phyloP scores from a whole-genome alignment of 2,888 invertebrate genomes.

The Andrena dorsata region DNA sequence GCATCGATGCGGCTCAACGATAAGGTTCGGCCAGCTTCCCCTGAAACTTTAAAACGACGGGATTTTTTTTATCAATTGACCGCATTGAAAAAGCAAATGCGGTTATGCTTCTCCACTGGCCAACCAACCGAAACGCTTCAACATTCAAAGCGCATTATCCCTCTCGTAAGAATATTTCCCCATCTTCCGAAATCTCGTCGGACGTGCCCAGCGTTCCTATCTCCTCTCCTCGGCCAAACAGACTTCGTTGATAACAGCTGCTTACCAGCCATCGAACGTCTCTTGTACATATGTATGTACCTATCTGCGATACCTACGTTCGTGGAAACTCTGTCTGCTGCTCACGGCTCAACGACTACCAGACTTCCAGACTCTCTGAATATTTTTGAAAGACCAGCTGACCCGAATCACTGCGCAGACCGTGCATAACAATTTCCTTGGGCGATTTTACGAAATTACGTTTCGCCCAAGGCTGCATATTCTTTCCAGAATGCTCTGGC shows the following conservation, averaged over 20 bases:
- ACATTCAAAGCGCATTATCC: slow-evolving; percentile 60
- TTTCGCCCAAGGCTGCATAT: background rate
- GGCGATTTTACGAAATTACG: slow-evolving; percentile 40
- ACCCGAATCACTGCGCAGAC: slow-evolving; percentile 10
- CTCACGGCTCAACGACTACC: background rate
- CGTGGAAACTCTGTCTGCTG: slow-evolving; percentile 20
- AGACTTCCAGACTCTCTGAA: slow-evolving; percentile 13
- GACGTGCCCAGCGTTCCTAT: slow-evolving; percentile 56
- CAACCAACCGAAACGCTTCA: slow-evolving; percentile 19
- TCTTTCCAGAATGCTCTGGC: background rate
- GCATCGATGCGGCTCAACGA: background rate
- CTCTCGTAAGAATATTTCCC: slow-evolving; percentile 62
- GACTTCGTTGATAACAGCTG: slow-evolving; percentile 56
- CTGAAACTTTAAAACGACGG: background rate
- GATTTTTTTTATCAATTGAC: slow-evolving; percentile 43
- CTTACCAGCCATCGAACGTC: slow-evolving; percentile 39
- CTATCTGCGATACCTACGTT: slow-evolving; percentile 36
- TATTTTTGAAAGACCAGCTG: slow-evolving; percentile 26
- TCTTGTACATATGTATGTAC: slow-evolving; percentile 22
- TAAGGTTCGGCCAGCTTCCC: background rate
- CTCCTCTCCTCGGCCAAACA: slow-evolving; percentile 1
- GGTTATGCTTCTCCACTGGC: background rate
- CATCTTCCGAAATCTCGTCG: slow-evolving; percentile 41
- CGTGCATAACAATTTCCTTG: slow-evolving; percentile 31
- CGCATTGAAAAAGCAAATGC: background rate